Conservation (phyloP, 2,113 vertebrate species). For the Noturus placidus region DNA sequence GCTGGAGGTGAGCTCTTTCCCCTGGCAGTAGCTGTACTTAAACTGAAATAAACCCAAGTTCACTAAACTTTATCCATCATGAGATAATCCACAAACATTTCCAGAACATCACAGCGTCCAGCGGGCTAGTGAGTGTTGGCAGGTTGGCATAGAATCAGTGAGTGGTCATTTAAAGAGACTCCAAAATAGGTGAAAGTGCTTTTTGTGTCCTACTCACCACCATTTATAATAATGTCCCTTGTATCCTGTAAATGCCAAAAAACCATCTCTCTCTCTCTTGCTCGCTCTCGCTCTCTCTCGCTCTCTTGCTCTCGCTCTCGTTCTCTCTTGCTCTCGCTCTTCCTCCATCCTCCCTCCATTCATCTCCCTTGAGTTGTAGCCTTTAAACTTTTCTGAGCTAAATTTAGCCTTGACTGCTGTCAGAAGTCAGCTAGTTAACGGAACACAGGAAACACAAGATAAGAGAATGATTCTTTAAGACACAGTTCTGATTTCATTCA, state of each 20-base stretch:
- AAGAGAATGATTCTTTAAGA: neutral
- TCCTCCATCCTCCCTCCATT: neutral
- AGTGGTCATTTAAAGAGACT: neutral
- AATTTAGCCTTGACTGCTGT: slow-evolving; percentile 17
- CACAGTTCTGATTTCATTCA: neutral
- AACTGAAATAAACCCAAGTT: neutral
- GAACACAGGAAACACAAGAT: neutral
- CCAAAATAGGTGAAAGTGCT: neutral
- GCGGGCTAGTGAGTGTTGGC: neutral
- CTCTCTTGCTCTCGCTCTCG: neutral
- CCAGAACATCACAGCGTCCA: neutral
- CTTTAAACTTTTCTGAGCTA: slow-evolving; percentile 31
- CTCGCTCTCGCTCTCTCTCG: neutral
- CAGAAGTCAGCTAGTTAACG: neutral
- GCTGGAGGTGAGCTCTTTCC: neutral
- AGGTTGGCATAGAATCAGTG: neutral
- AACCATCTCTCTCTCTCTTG: neutral
- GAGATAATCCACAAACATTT: neutral
- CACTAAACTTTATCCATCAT: neutral
- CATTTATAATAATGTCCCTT: slow-evolving; percentile 7
- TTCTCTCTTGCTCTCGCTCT: neutral
- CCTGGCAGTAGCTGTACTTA: neutral
- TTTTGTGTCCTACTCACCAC: neutral
- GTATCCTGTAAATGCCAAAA: slow-evolving; percentile 19
- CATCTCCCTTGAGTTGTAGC: slow-evolving; percentile 3